Conservation (phyloP, 2,888 invertebrate genomes). For the Agrilus cyanescens region DNA sequence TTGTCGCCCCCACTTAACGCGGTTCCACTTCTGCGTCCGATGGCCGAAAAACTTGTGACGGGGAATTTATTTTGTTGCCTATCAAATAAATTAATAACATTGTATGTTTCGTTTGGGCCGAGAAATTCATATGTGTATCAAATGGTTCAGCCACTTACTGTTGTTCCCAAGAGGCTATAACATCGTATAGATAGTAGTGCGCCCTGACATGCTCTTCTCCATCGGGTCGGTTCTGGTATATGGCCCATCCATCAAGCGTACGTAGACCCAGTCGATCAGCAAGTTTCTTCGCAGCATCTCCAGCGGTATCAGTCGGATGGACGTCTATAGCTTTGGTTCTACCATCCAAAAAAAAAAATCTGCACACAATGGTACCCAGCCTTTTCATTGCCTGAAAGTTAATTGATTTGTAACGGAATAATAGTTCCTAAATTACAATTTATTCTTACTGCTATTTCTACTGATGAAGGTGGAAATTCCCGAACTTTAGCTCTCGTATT, state of each 20-base stretch:
- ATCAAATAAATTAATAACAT: slow-evolving; percentile 9
- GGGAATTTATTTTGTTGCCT: slow-evolving; percentile 44
- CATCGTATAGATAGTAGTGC: slow-evolving; percentile 86
- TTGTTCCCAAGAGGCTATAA: slow-evolving; percentile 85
- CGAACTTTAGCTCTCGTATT: slow-evolving; percentile 73
- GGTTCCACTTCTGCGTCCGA: slow-evolving; percentile 46
- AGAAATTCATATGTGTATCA: too few relatives aligned
- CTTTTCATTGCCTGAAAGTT: slow-evolving; percentile 68
- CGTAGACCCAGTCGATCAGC: slow-evolving; percentile 79
- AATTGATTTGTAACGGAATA: slow-evolving; percentile 3
- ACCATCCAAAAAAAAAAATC: slow-evolving; percentile 90
- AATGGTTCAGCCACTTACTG: too few relatives aligned
- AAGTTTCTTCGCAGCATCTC: slow-evolving; percentile 77
- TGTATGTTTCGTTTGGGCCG: too few relatives aligned
- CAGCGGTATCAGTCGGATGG: slow-evolving; percentile 87
- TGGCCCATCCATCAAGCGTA: slow-evolving; percentile 86
- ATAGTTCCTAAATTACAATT: background rate
- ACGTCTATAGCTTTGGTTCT: slow-evolving; percentile 92
- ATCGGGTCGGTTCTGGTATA: slow-evolving; percentile 79
- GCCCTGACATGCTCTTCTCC: slow-evolving; percentile 84
- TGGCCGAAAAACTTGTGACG: slow-evolving; percentile 33
- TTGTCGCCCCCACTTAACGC: slow-evolving; percentile 78
- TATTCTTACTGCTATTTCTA: slow-evolving; percentile 75
- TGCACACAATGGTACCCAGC: slow-evolving; percentile 82
- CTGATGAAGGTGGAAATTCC: slow-evolving; percentile 78